Base-by-base conservation (phyloP, 1,140 invertebrate genomes). In the Lordiphosa collinella region DNA sequence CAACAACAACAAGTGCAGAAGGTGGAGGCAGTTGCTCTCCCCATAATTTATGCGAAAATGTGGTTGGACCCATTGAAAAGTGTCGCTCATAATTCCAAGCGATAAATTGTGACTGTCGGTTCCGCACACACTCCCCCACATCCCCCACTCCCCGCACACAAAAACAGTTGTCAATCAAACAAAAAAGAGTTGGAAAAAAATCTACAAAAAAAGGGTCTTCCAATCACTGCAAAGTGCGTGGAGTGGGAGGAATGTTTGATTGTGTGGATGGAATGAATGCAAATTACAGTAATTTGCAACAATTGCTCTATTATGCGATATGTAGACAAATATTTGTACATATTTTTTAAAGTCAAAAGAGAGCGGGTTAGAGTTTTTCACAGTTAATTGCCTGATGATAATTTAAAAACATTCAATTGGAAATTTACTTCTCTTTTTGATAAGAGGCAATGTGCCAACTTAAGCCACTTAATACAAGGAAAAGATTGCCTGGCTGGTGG, bases 11-110 rank as follows among this genome's bases (percentile, higher is more conserved):
- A 25, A 29, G 25, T 29, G 25, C 25, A 29, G 25, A 8, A 29
- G 25, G 25, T 29, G 25, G 25, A 29, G 25, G 25, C 25, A 29
- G 25, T 29, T 8, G 25, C 25, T 29, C 43, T 47, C 37, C 37
- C 51, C 55, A 78, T 76, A 71, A 75, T 78, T 71, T 75, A 75
- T 78, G 72, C 72, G 69, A 69, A 52, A 56, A 70, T 76, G 51
- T 52, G 52, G 53, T 29, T 63, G 60, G 44, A 53, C 47, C 40
- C 44, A 51, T 48, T 48, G 46, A 46, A 36, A 36, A 50, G 49
- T 58, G 36, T 72, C 43, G 48, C 46, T 52, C 50, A 52, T 50
- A 56, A 57, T 53, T 53, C 52, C 52, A 32, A 35, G 34, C 59
- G 46, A 16, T 52, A 53, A 64, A 64, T 29, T 29, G 25, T 69